Percentiles rank a stretch among this genome's conserved stretches.
phyloP scores from a whole-genome alignment of 2,113 vertebrate species.

The Poeciliopsis turrubarensis region DNA sequence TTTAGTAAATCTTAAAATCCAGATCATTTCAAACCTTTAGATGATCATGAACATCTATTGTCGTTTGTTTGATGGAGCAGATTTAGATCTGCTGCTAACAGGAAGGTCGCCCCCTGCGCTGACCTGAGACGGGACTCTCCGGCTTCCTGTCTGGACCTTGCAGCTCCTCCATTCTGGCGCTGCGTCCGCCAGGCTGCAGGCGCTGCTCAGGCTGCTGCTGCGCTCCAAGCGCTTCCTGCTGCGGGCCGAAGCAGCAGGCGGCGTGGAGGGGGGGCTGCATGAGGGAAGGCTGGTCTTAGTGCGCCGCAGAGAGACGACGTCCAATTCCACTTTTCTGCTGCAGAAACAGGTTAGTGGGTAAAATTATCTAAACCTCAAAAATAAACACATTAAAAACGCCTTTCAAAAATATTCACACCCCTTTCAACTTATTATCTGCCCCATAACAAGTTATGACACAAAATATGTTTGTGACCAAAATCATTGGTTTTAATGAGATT shows the following conservation, averaged over 20 bases:
- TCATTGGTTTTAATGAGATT: too few species aligned
- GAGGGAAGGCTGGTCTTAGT: slow-evolving; percentile 27
- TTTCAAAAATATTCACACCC: too few species aligned
- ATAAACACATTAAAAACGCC: neutral
- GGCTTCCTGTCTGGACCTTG: slow-evolving; percentile 50
- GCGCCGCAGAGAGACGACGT: slow-evolving; percentile 10
- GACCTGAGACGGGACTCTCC: slow-evolving; percentile 67
- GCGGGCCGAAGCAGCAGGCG: slow-evolving; percentile 7
- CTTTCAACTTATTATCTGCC: too few species aligned
- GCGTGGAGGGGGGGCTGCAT: neutral
- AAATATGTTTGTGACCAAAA: too few species aligned
- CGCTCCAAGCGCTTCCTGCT: neutral
- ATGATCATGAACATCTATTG: too few species aligned
- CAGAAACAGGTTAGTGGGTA: neutral
- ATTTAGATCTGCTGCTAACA: too few species aligned
- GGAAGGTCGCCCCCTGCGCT: too few species aligned
- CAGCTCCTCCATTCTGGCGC: slow-evolving; percentile 27
- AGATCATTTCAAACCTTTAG: too few species aligned
- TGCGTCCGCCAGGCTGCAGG: slow-evolving; percentile 61
- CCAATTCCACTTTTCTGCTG: slow-evolving; percentile 42
- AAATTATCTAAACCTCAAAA: neutral
- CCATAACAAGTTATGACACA: too few species aligned
- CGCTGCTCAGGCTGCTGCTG: slow-evolving; percentile 69
- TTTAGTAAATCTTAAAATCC: too few species aligned
- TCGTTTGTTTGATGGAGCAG: too few species aligned